A percentile compares a stretch with the other conserved stretches of the same genome.
phyloP scores from a whole-genome alignment of 2,113 vertebrate genomes.

The Gadus chalcogrammus region DNA sequence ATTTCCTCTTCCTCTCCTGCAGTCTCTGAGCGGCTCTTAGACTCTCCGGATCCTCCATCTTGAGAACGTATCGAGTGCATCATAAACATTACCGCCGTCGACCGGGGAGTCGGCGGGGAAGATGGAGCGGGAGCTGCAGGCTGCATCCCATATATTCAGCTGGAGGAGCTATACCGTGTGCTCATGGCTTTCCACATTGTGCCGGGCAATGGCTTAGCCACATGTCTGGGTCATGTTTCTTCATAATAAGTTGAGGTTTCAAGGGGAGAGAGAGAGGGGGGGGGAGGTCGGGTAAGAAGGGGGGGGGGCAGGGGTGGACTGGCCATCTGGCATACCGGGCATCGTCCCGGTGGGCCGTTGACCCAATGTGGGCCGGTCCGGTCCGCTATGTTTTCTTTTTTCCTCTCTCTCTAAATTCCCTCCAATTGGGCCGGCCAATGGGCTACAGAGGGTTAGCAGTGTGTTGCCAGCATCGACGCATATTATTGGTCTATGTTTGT shows the following conservation, averaged over 20 bases:
- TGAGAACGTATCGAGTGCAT: constrained; percentile 29
- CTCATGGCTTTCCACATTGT: constrained; percentile 22
- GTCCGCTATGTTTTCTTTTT: no score
- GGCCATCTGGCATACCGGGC: no score
- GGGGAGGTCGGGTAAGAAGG: no score
- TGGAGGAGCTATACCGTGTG: constrained; percentile 12
- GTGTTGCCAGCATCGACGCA: no score
- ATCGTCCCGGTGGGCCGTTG: no score
- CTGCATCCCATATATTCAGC: constrained; percentile 19
- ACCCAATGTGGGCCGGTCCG: no score
- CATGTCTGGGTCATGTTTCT: constrained; percentile 43
- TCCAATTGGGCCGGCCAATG: no score
- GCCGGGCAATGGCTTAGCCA: constrained; percentile 40
- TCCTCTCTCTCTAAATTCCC: no score
- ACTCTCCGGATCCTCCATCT: constrained; percentile 27
- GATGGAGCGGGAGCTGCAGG: constrained; percentile 48
- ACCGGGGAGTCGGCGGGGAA: constrained; percentile 31
- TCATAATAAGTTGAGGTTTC: constrained; percentile 35
- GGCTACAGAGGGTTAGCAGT: no score
- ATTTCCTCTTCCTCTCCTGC: neutral
- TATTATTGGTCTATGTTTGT: no score
- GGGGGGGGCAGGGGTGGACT: no score
- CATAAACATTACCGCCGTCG: constrained; percentile 34
- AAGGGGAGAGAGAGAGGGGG: no score
- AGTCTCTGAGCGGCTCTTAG: constrained; percentile 40